Evolutionary conservation across 2,888 invertebrate genomes (phyloP), one percentile per base, ranked within the genome.

Genomic region (Netelia melanura): DNA sequence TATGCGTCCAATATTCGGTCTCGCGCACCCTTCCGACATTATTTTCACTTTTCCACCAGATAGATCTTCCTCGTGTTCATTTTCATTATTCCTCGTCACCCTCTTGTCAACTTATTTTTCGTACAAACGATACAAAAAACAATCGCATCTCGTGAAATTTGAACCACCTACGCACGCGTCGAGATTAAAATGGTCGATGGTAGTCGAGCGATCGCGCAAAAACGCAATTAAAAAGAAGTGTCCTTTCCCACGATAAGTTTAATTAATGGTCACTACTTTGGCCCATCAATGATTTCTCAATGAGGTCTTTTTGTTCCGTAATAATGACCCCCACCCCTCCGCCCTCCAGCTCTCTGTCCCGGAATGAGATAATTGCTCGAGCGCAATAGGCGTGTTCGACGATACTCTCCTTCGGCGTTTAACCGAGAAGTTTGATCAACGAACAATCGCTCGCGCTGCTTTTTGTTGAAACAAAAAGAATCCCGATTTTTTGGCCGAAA

Each of bases 191-290:
- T 48, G 14, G 14, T 48, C 48, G 11, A 48, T 48, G 14, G 14
- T 48, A 10, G 48, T 48, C 14, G 48, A 48, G 48, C 2, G 14
- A 14, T 2, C 8, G 21, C 43, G 38, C 30, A 21, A 56, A 54
- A 48, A 58, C 56, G 11, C n/a, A 43, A 61, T 38, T 3, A 58
- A 76, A 71, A 65, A 80, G 52, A 65, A n/a, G 21, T 84, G 61
- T 62, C 23, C 14, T 30, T 76, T 84, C 80, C 84, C 84, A 84
- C 80, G 84, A 72, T 48, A 76, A 58, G 44, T 80, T 76, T 14
- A 48, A 80, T 75, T 64, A 70, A 74, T 70, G 23, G n/a, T 56
- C 43, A 17, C 11, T 25, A 14, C 23, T 30, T 64, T n/a, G 17
- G 62, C 58, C 23, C 25, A 30, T 64, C 61, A 58, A 82, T 68